Evolutionary conservation across 2,888 invertebrate species (phyloP), one percentile per base, ranked within the genome.

Genomic region (Drosophila suboccidentalis): DNA sequence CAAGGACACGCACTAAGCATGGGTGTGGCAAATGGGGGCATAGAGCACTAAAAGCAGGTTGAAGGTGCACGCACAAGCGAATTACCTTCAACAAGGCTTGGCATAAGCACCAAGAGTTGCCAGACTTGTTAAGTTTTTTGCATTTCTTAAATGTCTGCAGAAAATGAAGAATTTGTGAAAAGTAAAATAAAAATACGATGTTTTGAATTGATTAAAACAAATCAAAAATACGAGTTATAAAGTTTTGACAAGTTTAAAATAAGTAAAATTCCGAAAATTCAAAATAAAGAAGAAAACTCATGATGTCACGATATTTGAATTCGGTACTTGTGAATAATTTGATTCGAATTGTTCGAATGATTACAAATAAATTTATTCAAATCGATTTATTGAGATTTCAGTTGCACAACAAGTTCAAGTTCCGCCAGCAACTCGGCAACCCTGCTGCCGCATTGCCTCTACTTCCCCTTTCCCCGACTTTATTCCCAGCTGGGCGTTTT

Each of bases 1-100:
- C 88, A 83, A 88, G 83, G 83, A 77, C 77, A 77, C 77, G 80
- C 77, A 76, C 78, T 61, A 60, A 72, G 54, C 57, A 29, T n/a
- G 47, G 58, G 57, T 46, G 57, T 46, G 44, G 19, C 57, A 46
- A 17, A 2, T 1, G n/a, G 49, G 46, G 49, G 29, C 36, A 22
- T 6, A 19, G 19, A 29, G 13, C 32, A 55, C 19, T 47, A 47
- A 47, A 22, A 22, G 9, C 41, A 32, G 63, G 49, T 38, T 39
- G 47, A 50, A 59, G 55, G 32, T 22, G 47, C 62, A 63, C 62
- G 62, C 62, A 63, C 62, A 47, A 62, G n/a, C 17, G 10, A 49
- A 34, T 44, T 44, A 29, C 47, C 36, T 44, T 22, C 55, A 34
- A 15, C 22, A 26, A 29, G 36, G 38, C 46, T 46, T 15, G 15